phyloP scores from a whole-genome alignment of 2,888 invertebrate species.

The Drosophila subquinaria region DNA sequence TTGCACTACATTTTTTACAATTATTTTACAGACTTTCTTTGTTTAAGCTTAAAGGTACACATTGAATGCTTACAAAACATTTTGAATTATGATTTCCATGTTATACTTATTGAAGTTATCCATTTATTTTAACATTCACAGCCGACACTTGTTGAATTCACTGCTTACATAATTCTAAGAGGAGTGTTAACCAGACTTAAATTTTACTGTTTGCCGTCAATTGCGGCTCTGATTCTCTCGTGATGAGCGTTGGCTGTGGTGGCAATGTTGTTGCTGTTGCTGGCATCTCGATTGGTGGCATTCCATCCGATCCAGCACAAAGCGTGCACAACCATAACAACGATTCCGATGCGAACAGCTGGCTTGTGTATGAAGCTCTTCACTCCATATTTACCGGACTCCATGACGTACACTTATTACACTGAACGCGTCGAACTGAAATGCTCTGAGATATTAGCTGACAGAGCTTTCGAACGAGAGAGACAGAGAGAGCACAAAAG shows the following conservation, averaged over 20 bases:
- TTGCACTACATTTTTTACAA: background rate
- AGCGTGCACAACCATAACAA: slow-evolving; percentile 67
- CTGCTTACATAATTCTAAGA: background rate
- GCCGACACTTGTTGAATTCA: background rate
- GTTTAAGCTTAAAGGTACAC: background rate
- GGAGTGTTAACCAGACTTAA: background rate
- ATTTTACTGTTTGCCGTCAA: slow-evolving; percentile 9
- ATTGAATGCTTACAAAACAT: background rate
- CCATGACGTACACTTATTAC: slow-evolving; percentile 42
- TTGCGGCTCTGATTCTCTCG: slow-evolving; percentile 55
- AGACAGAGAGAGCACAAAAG: background rate
- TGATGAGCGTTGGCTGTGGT: slow-evolving; percentile 44
- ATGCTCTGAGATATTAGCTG: background rate
- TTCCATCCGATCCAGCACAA: slow-evolving; percentile 71
- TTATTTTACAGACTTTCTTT: slow-evolving; percentile 1
- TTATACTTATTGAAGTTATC: background rate
- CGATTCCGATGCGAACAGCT: slow-evolving; percentile 70
- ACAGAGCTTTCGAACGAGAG: background rate
- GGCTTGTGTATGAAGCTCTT: slow-evolving; percentile 53
- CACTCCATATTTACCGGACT: slow-evolving; percentile 28
- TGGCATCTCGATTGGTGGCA: slow-evolving; percentile 40
- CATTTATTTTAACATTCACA: slow-evolving; percentile 3
- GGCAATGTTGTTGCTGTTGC: slow-evolving; percentile 9
- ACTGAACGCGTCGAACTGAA: slow-evolving; percentile 14
- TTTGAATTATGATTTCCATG: background rate